Base-by-base conservation (phyloP, 1,140 invertebrate genomes). In the Apis florea region DNA sequence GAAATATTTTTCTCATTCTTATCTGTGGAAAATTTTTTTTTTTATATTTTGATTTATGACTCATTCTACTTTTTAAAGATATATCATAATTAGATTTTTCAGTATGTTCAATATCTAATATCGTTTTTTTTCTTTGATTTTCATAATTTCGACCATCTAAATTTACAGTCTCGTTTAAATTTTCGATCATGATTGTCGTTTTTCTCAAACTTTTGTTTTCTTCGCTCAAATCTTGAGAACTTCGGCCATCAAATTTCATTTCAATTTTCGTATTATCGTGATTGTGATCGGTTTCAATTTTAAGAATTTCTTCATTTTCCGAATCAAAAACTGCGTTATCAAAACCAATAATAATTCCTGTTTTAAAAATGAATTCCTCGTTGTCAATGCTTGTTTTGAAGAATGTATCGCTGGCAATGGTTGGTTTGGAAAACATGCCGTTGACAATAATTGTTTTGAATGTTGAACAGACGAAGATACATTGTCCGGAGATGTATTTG, bases 201-300 rank as follows among this genome's bases (percentile, higher is more conserved):
- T 74, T 63, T 1, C 26, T 21, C 0, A 64, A 53, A 61, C 58
- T 9, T 31, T 85, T 47, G 19, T 21, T 47, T 79, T 54, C 31
- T 58, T 67, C 9, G 31, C 54, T 31, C 13, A 49, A 61, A 83
- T 88, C 24, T 88, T 83, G 66, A 26, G 26, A 15, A 51, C 58
- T 59, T 74, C 21, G n/a, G 53, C 1, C 12, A 53, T 67, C 26
- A 70, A 61, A 26, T 8, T 61, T 69, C 24, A 82, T 82, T 11
- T 54, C 66, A 12, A 82, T 82, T n/a, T n/a, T 77, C 40, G 56
- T 40, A 13, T 84, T 24, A 21, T 90, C 77, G n/a, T 73, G 73
- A 66, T 88, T 74, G 49, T 91, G 80, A 75, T 92, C 85, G 0
- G 90, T 93, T 83, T 93, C 92, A 17, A 93, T 91, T 47, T 87